Conservation (phyloP, 2,888 invertebrate genomes). For the Charanyca ferruginea region DNA sequence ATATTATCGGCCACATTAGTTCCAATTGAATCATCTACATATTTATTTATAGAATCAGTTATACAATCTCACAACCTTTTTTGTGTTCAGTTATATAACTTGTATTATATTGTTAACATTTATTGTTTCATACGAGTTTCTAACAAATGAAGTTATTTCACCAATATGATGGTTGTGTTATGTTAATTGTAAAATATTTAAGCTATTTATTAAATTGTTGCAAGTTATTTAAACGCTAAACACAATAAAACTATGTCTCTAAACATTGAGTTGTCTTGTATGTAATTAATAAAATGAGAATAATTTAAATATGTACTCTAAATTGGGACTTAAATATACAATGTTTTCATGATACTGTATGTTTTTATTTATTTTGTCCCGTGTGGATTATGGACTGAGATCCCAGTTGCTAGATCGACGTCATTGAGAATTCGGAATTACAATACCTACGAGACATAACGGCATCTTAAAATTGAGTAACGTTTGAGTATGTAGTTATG, state of each 20-base stretch:
- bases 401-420: too few species aligned
- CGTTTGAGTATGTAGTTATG: too few species aligned
- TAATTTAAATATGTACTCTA: conserved; percentile 59
- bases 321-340: conserved; percentile 79
- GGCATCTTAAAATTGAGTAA: too few species aligned
- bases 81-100: conserved; percentile 15
- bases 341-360: conserved; percentile 76
- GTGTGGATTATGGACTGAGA: too few species aligned
- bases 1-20: too few species aligned
- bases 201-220: conserved; percentile 69
- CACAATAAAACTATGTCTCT: conserved; percentile 53
- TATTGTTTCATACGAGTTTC: conserved; percentile 62
- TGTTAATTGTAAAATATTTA: conserved; percentile 65
- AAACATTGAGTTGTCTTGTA: conserved; percentile 56
- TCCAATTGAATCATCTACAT: too few species aligned
- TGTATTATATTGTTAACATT: conserved; percentile 26
- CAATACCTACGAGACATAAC: too few species aligned
- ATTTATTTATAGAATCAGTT: neutral
- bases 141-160: conserved; percentile 63
- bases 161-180: conserved; percentile 78
- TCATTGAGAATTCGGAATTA: too few species aligned
- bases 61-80: conserved; percentile 14
- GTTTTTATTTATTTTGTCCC: conserved; percentile 14
- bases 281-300: conserved; percentile 46
- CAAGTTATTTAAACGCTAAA: conserved; percentile 63